Evolutionary conservation across 2,113 vertebrate genomes (phyloP), one percentile per base, ranked within the genome.

Genomic region (Carettochelys insculpta): DNA sequence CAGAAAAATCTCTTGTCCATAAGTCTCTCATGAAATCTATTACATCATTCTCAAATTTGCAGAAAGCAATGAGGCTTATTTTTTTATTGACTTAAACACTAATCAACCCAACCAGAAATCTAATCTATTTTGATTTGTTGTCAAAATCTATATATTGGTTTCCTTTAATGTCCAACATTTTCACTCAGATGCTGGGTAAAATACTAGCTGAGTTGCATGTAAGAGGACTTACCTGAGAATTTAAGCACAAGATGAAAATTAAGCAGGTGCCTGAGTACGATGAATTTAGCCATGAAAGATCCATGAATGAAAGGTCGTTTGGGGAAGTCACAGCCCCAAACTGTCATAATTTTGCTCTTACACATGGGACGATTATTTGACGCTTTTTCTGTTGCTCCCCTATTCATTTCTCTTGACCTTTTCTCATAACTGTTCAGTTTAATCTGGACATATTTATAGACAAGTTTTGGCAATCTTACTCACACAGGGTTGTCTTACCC

Each of bases 61-160:
- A 83, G 51, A 89, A 19, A 94, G 92, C 27, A 84, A 8, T 61
- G 85, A 75, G 78, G 47, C 68, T 1, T 58, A 19, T 51, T 79
- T 79, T 90, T 93, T 93, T 86, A 92, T 88, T 90, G 47, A 11
- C 10, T 16, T 82, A 78, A 43, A 80, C 19, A 17, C 58, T 80
- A 93, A 94, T 93, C 3, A 91, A 52, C 89, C 80, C 71, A 93
- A 4, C 84, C 76, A 25, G 54, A 82, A 92, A 87, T 89, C 94
- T 94, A 94, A 91, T 88, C 68, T 80, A 90, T 94, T 58, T 88
- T 96, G 83, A 92, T 96, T 96, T 92, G 38, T 95, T 96, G 90
- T 65, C 85, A 56, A 78, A 93, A 83, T 94, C 91, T 73, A 93
- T 92, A 94, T 82, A 92, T 48, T 25, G 89, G 90, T n/a, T 91